Conservation (phyloP, 2,113 vertebrate species). For the Mungos mungo region DNA sequence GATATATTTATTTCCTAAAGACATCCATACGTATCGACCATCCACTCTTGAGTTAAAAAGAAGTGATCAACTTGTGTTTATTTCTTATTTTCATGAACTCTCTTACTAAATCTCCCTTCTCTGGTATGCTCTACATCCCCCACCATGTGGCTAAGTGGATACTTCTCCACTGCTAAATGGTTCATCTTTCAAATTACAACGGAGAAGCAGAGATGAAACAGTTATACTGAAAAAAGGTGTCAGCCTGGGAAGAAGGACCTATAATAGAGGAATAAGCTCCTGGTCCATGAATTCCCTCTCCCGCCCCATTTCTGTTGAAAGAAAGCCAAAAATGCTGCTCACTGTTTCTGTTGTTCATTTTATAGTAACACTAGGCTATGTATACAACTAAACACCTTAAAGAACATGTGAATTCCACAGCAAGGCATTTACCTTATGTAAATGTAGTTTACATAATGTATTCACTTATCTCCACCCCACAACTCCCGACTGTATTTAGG, state of each 20-base stretch:
- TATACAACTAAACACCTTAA: not conserved
- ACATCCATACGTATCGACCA: not conserved
- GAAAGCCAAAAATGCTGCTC: not conserved
- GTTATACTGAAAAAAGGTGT: not conserved
- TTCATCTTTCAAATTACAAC: not conserved
- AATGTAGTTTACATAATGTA: not conserved
- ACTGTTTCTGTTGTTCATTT: not conserved
- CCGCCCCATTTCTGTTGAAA: not conserved
- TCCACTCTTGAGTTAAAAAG: not conserved
- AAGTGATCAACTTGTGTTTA: not conserved
- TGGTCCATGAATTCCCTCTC: not conserved
- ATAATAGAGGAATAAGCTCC: not conserved
- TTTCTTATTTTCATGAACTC: not conserved
- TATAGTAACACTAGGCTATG: not conserved
- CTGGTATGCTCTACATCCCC: not conserved
- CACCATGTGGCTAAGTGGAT: too few species aligned
- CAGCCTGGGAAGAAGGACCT: not conserved
- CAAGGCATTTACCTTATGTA: not conserved
- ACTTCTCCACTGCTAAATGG: not conserved
- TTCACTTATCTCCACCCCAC: not conserved
- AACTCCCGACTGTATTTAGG: not conserved
- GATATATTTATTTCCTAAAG: not conserved
- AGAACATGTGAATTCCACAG: not conserved
- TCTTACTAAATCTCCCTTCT: not conserved
- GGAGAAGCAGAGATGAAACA: not conserved